These are phyloP conservation scores for Sporophila hypoxantha DNA, from an alignment of 2,113 vertebrate species.

Conservation along the genomic window DNA sequence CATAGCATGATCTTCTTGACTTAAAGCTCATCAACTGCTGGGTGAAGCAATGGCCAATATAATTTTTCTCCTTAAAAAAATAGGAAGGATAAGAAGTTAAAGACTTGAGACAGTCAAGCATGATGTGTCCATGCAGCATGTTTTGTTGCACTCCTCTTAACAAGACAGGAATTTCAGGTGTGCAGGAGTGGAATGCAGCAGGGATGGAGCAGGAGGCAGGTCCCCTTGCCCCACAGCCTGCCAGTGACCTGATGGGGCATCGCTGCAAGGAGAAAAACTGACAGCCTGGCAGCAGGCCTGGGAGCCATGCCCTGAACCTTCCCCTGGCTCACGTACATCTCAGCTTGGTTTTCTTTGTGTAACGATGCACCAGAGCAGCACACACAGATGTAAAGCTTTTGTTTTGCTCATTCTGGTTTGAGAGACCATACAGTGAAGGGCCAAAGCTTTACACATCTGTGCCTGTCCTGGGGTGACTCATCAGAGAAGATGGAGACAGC, in stretches of 20 bases:
- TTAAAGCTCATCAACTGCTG: conserved; percentile 21
- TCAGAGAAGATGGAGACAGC: conserved; percentile 16
- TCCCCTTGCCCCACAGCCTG: background rate
- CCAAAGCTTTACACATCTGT: conserved; percentile 26
- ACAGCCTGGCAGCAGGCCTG: background rate
- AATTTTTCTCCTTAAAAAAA: conserved; percentile 43
- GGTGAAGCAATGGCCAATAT: conserved; percentile 3
- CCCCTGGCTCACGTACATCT: background rate
- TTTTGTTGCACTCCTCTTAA: conserved; percentile 26
- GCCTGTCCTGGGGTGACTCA: background rate
- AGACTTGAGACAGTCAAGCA: conserved; percentile 17
- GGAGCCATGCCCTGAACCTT: background rate
- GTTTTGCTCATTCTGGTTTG: background rate
- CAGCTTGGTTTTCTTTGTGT: background rate
- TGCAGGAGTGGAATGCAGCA: background rate
- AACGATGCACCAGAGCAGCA: background rate
- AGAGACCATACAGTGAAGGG: background rate
- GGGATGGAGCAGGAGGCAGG: background rate
- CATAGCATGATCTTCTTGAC: background rate
- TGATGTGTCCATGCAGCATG: conserved; percentile 7
- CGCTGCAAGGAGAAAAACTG: background rate
- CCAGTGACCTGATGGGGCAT: background rate
- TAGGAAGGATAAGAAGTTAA: conserved; percentile 25
- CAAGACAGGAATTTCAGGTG: conserved; percentile 21
- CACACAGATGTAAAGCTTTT: conserved; percentile 41